These are phyloP conservation scores for Arenicola marina DNA, from an alignment of 2,888 invertebrate species.

Conservation along the genomic window DNA sequence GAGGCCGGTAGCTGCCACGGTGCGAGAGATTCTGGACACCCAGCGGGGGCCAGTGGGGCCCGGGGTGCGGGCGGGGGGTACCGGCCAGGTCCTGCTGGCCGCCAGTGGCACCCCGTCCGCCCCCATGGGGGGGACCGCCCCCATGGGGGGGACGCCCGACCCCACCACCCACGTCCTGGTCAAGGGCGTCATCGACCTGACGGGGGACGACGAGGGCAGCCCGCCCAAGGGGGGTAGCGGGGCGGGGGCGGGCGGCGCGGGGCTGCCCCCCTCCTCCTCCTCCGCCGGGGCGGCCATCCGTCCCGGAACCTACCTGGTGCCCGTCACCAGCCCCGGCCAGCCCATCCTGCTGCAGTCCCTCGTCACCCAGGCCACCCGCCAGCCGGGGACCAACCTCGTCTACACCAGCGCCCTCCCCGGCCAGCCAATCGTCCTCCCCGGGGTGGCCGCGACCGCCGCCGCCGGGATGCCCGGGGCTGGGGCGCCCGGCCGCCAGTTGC, in stretches of 20 bases:
- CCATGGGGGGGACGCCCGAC: no score
- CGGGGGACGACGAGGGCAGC: background rate
- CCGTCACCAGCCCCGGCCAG: conserved; percentile 3
- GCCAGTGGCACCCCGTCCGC: no score
- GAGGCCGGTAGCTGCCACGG: no score
- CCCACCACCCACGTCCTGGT: no score
- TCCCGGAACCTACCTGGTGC: background rate
- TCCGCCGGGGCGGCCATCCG: background rate
- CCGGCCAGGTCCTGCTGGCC: no score
- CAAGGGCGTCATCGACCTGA: conserved; percentile 4
- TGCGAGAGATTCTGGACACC: no score
- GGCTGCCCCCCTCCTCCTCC: background rate
- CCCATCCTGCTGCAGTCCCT: background rate
- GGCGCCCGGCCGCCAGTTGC: background rate
- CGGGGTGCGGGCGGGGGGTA: no score
- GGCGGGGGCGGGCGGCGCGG: background rate
- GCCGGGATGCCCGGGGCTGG: background rate
- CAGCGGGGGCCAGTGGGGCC: no score
- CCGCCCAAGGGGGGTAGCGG: background rate
- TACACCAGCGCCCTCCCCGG: background rate
- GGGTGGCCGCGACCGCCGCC: background rate
- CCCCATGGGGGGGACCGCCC: no score
- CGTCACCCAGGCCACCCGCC: background rate
- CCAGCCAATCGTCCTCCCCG: background rate
- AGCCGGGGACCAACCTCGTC: background rate